Evolutionary conservation across 2,113 vertebrate genomes (phyloP), one percentile per base, ranked within the genome.

Genomic region (Dasyprocta punctata): DNA sequence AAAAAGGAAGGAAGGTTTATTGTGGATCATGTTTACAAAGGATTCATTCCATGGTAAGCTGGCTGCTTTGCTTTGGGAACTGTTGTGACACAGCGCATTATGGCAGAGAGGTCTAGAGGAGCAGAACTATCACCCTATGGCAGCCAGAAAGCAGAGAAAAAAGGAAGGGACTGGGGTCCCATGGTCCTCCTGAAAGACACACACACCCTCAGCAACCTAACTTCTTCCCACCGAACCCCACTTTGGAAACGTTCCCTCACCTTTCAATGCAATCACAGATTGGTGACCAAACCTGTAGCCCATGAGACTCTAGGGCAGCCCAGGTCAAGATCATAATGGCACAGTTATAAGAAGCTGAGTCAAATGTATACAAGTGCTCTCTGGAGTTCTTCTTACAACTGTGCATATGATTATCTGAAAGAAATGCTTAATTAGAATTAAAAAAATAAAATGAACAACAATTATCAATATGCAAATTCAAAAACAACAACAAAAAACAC

Each of bases 351-450:
- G 41, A 86, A 86, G 58, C 12, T 36, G 9, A 8, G 16, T 38
- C 5, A 56, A 61, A 13, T 6, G 22, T 14, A 52, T 7, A 44
- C 12, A 30, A 0, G 11, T 20, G 2, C 2, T 4, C 16, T 71
- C 26, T 36, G 80, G 12, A 17, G 28, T 56, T 33, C 41, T 82
- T 49, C 65, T 94, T 20, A n/a, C 1, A 67, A 49, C 17, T 4
- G 30, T 16, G 28, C 33, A 22, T 78, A 14, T 5, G 49, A 38
- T 3, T 52, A 52, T 7, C 36, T 89, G 5, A 80, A 63, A 26
- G 63, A 78, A 61, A 85, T 28, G 33, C 33, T 11, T 4, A 60
- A 47, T 47, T 61, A 38, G 30, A 84, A 78, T 69, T 69, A 36
- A 41, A 58, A 63, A 44, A 58, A 30, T n/a, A 61, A 84, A 83